A percentile compares a stretch with the other conserved stretches of the same genome.
These are phyloP conservation scores for Eupithecia subfuscata DNA, from an alignment of 2,888 invertebrate genomes.

Conservation along the genomic window DNA sequence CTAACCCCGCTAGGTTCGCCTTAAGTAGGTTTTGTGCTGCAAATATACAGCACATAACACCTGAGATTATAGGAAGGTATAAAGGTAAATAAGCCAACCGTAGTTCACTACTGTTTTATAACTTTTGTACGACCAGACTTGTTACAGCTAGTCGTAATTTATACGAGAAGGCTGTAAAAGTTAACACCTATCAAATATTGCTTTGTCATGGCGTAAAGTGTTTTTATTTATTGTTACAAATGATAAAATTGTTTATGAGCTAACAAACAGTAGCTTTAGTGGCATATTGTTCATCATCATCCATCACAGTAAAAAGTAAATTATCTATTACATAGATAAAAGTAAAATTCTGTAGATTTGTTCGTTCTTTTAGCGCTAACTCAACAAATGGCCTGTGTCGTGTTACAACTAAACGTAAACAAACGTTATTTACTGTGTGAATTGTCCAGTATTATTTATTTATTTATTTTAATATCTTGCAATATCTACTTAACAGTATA, in stretches of 20 bases:
- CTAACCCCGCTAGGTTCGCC: no score
- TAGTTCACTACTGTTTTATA: conserved; percentile 58
- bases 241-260: conserved; percentile 35
- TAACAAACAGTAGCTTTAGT: conserved; percentile 18
- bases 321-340: not conserved
- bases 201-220: conserved; percentile 51
- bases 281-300: not conserved
- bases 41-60: conserved; percentile 4
- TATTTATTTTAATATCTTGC: no score
- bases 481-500: no score
- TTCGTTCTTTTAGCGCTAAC: no score
- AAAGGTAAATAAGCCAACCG: conserved; percentile 54
- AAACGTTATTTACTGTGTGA: no score
- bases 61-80: conserved; percentile 3
- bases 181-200: conserved; percentile 59
- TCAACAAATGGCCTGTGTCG: no score
- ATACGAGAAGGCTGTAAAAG: conserved; percentile 58
- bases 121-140: conserved; percentile 57
- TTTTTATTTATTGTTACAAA: conserved; percentile 50
- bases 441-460: no score
- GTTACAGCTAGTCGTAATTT: conserved; percentile 52
- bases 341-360: no score
- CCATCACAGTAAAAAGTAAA: not conserved
- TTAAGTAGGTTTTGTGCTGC: not conserved
- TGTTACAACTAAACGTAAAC: no score